A percentile compares a stretch with the other conserved stretches of the same genome.
These are phyloP conservation scores for Lasioglossum villosulum DNA, from an alignment of 2,888 invertebrate genomes.

Conservation along the genomic window DNA sequence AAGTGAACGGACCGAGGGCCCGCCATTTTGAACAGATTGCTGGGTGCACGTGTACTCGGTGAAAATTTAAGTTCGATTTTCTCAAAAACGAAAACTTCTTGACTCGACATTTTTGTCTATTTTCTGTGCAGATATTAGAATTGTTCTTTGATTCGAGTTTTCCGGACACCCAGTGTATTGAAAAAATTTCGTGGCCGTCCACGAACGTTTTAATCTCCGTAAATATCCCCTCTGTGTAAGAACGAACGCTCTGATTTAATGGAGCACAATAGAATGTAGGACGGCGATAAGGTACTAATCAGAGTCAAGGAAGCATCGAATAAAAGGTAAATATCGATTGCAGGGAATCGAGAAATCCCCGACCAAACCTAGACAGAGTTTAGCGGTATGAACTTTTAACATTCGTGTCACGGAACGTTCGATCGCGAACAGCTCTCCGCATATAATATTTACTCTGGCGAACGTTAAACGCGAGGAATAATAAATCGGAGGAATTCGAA, in stretches of 20 bases:
- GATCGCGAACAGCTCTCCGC: not conserved
- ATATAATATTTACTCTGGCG: not conserved
- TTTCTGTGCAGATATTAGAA: not conserved
- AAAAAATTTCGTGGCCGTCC: not conserved
- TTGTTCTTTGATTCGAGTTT: not conserved
- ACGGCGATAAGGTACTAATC: conserved; percentile 42
- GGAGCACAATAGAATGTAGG: conserved; percentile 39
- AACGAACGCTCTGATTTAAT: not conserved
- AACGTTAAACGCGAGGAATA: not conserved
- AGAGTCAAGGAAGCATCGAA: conserved; percentile 18
- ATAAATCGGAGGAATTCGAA: not conserved
- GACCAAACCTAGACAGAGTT: not conserved
- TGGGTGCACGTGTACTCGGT: not conserved
- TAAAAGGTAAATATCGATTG: conserved; percentile 19
- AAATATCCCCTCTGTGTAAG: not conserved
- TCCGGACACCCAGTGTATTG: not conserved
- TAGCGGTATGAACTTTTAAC: not conserved
- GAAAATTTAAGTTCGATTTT: not conserved
- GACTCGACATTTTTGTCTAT: not conserved
- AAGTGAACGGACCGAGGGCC: not conserved
- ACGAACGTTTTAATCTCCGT: not conserved
- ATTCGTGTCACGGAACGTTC: not conserved
- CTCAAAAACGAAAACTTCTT: not conserved
- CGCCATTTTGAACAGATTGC: not conserved
- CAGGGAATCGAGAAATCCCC: not conserved